Conservation (phyloP, 2,888 invertebrate genomes). For the Slavum lentiscoides region DNA sequence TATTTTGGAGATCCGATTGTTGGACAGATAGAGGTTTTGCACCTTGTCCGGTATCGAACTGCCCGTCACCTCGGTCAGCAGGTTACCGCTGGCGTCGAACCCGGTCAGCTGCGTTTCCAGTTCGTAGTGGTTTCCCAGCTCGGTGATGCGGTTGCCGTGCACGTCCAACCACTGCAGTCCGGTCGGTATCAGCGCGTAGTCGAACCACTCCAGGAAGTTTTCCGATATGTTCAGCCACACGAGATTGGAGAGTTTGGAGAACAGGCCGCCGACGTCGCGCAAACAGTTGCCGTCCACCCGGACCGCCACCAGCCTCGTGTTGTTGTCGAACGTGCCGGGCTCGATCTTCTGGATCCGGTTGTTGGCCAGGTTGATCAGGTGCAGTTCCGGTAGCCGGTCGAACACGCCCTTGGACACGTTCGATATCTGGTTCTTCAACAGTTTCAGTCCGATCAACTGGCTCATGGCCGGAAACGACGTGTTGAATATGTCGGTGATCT, state of each 20-base stretch:
- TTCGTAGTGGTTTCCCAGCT: slow-evolving; percentile 82
- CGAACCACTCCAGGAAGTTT: slow-evolving; percentile 80
- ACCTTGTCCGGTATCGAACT: slow-evolving; percentile 83
- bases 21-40: slow-evolving; percentile 76
- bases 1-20: slow-evolving; percentile 79
- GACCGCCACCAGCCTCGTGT: slow-evolving; percentile 77
- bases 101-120: slow-evolving; percentile 79
- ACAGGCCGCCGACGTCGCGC: slow-evolving; percentile 76
- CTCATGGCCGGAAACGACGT: slow-evolving; percentile 79
- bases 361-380: slow-evolving; percentile 80
- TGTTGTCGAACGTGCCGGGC: slow-evolving; percentile 76
- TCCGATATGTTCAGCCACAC: slow-evolving; percentile 86
- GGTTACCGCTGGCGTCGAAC: slow-evolving; percentile 81
- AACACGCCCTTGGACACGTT: slow-evolving; percentile 79
- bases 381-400: slow-evolving; percentile 75
- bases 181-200: slow-evolving; percentile 82
- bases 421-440: slow-evolving; percentile 83
- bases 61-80: slow-evolving; percentile 78
- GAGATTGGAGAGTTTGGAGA: slow-evolving; percentile 77
- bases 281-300: slow-evolving; percentile 81
- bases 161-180: slow-evolving; percentile 84
- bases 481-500: slow-evolving; percentile 76
- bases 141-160: slow-evolving; percentile 79
- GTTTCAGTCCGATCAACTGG: slow-evolving; percentile 77
- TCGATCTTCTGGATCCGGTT: slow-evolving; percentile 81